phyloP scores from a whole-genome alignment of 2,113 vertebrate genomes.

The Equus quagga region DNA sequence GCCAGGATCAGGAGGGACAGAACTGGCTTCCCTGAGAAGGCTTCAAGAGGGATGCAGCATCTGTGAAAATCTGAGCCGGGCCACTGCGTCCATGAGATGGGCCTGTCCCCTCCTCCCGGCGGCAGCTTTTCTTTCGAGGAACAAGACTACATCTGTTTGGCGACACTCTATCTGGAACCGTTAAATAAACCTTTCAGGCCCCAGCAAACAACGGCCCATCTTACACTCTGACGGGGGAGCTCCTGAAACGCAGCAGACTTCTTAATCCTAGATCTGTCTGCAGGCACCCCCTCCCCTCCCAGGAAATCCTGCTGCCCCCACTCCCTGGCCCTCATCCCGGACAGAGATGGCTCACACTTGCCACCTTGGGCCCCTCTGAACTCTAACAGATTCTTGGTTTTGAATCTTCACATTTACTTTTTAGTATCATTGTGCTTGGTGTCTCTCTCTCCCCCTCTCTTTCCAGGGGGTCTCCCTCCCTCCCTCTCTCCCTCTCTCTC shows the following conservation, averaged over 20 bases:
- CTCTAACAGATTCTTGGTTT: neutral
- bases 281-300: constrained; percentile 42
- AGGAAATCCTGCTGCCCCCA: neutral
- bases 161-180: constrained; percentile 85
- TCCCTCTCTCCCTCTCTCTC: neutral
- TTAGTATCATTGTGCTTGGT: neutral
- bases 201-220: constrained; percentile 79
- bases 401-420: neutral
- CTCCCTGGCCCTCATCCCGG: neutral
- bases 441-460: neutral
- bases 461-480: neutral
- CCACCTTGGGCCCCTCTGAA: neutral
- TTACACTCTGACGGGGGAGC: constrained; percentile 78
- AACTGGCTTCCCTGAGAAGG: constrained; percentile 81
- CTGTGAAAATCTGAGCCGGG: constrained; percentile 74
- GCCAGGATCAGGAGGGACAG: constrained; percentile 59
- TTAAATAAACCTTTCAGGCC: constrained; percentile 88
- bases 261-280: constrained; percentile 84
- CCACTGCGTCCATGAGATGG: constrained; percentile 78
- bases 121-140: constrained; percentile 86
- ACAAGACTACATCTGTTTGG: constrained; percentile 88
- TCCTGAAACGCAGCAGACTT: constrained; percentile 83
- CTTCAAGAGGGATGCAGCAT: constrained; percentile 77
- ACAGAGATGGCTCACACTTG: neutral
- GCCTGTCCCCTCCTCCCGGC: constrained; percentile 54